Base-by-base conservation (phyloP, 2,797 vertebrate genomes). In the Hydrophis major region DNA sequence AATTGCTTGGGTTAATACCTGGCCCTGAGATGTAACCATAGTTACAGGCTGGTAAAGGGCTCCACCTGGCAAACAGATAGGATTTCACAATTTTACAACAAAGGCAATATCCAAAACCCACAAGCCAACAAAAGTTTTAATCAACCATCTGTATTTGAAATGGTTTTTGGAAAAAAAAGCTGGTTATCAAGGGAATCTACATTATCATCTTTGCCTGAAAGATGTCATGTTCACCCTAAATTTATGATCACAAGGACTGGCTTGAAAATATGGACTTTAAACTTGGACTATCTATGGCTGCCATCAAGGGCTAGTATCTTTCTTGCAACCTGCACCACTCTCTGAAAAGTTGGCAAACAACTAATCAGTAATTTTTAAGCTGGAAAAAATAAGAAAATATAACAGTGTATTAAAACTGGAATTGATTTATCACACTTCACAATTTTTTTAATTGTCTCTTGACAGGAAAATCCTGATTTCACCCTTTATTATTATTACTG, bases 21-120 rank as follows among this genome's bases (percentile, higher is more conserved):
- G 99, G 97, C 99, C 99, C 98, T 99, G 99, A 89, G 99, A 99
- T 94, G 99, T 99, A 98, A 99, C 99, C 99, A 99, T 99, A 16
- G 99, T 98, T 99, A 99, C 99, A 0, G 99, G 99, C 98, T 99
- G 99, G 98, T 99, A 99, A 98, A 99, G 96, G 94, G 99, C 98
- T 97, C 99, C 99, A 98, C 99, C 99, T 99, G 95, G 69, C 96
- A 94, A 96, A 93, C 90, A 87, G 93, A 95, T 50, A 89, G 0
- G 57, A 87, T 37, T 83, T 59, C 0, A 0, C 60, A 92, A 25
- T 53, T 88, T 88, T 88, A 50, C 32, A 47, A 56, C 53, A 57
- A 59, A 47, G 27, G 20, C 47, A 55, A 87, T 18, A 78, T 10
- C 20, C 10, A 56, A 83, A 47, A 83, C 74, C 42, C 37, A 47